These are phyloP conservation scores for Sylvietta virens DNA, from an alignment of 2,113 vertebrate genomes.

Conservation along the genomic window DNA sequence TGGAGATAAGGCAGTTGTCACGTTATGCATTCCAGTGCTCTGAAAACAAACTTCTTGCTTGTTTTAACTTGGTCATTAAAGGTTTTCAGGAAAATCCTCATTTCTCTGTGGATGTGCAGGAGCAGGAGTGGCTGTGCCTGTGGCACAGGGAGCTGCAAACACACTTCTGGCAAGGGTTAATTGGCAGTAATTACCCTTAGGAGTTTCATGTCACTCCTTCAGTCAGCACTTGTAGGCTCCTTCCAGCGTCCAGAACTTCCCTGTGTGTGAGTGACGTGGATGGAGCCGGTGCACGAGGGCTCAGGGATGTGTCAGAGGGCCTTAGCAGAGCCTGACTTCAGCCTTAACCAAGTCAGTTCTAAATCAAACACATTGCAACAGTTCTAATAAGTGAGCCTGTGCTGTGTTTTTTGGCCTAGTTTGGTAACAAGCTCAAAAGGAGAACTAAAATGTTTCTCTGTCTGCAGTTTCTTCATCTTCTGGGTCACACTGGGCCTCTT, in stretches of 20 bases:
- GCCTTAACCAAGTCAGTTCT: background rate
- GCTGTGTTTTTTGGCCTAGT: background rate
- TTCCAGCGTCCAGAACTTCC: background rate
- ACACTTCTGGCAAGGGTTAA: background rate
- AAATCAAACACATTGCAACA: background rate
- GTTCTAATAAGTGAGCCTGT: background rate
- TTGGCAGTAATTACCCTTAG: background rate
- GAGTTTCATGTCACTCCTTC: accelerated
- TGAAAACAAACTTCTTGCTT: background rate
- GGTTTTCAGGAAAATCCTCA: background rate
- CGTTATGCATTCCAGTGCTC: accelerated
- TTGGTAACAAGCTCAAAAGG: background rate
- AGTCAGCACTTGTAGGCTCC: background rate
- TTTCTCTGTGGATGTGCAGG: background rate
- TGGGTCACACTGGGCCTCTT: background rate
- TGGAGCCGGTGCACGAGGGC: accelerated
- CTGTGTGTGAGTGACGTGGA: background rate
- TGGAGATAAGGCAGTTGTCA: background rate
- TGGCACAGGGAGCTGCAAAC: background rate
- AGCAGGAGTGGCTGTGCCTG: background rate
- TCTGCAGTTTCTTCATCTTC: background rate
- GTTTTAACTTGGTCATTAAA: accelerated
- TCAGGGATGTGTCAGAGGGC: background rate
- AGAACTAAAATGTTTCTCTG: background rate
- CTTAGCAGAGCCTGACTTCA: background rate